A percentile compares a stretch with the other conserved stretches of the same genome.
Conservation (phyloP, 1,140 invertebrate species). For the Zophobas morio region DNA sequence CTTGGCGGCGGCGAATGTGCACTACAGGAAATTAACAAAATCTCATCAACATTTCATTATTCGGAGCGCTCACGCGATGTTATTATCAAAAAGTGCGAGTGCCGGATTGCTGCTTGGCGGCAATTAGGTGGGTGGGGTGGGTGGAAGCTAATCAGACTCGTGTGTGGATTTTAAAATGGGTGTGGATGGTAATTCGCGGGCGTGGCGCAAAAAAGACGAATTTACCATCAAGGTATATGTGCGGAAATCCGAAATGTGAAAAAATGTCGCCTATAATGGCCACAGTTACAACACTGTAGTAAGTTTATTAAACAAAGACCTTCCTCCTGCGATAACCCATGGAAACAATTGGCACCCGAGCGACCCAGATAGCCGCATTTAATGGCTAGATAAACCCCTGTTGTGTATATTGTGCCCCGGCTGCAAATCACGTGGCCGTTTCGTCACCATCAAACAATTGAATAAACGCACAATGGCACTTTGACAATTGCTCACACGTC, state of each 20-base stretch:
- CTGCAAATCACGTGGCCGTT: conserved; percentile 4
- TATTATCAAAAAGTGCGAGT: not conserved
- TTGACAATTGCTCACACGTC: not conserved
- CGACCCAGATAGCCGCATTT: not conserved
- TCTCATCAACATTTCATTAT: not conserved
- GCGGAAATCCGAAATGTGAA: too few species aligned
- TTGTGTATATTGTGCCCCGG: not conserved
- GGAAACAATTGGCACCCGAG: conserved; percentile 1
- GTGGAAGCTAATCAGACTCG: too few species aligned
- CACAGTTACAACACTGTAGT: too few species aligned
- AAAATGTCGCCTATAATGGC: too few species aligned
- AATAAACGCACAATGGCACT: not conserved
- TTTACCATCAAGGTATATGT: too few species aligned
- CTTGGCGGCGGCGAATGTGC: too few species aligned
- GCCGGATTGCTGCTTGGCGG: not conserved
- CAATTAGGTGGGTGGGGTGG: not conserved
- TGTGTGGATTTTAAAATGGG: too few species aligned
- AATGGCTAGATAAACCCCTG: conserved; percentile 2
- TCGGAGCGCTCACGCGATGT: not conserved
- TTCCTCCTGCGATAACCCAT: not conserved
- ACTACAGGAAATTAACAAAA: not conserved
- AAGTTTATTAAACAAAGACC: too few species aligned
- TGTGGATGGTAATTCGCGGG: too few species aligned
- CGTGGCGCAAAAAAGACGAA: too few species aligned
- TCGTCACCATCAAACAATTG: not conserved